Percentiles rank a stretch among this genome's conserved stretches.
These are phyloP conservation scores for Tragelaphus buxtoni DNA, from an alignment of 2,113 vertebrate species.

Conservation along the genomic window DNA sequence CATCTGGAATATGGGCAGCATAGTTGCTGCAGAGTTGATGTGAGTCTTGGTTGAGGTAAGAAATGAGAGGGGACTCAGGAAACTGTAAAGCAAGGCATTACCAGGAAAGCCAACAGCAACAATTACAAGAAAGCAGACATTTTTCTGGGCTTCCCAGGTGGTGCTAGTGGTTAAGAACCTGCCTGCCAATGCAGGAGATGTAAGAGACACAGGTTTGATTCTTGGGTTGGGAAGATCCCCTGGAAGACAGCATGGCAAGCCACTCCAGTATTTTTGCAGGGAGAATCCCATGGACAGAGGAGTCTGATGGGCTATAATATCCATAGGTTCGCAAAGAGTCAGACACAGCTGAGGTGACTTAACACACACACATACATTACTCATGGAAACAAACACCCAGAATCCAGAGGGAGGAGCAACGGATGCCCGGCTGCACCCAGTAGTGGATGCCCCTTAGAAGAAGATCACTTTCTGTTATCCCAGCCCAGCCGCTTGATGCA, in stretches of 20 bases:
- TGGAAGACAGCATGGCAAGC: not conserved
- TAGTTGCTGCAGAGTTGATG: no score
- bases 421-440: rapidly evolving
- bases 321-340: not conserved
- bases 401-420: rapidly evolving
- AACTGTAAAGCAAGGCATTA: no score
- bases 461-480: not conserved
- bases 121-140: not conserved
- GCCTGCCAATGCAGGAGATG: not conserved
- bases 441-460: not conserved
- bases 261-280: not conserved
- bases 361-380: not conserved
- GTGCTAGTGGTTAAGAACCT: not conserved
- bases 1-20: not conserved
- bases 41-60: not conserved
- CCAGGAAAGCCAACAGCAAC: not conserved
- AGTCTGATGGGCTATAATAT: not conserved
- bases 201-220: not conserved
- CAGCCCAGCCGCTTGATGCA: not conserved
- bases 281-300: not conserved
- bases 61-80: not conserved
- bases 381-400: not conserved
- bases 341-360: not conserved
- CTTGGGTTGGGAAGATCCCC: not conserved
- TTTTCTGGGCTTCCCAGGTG: not conserved